phyloP scores from a whole-genome alignment of 2,113 vertebrate genomes.

The Hyperopisus bebe region DNA sequence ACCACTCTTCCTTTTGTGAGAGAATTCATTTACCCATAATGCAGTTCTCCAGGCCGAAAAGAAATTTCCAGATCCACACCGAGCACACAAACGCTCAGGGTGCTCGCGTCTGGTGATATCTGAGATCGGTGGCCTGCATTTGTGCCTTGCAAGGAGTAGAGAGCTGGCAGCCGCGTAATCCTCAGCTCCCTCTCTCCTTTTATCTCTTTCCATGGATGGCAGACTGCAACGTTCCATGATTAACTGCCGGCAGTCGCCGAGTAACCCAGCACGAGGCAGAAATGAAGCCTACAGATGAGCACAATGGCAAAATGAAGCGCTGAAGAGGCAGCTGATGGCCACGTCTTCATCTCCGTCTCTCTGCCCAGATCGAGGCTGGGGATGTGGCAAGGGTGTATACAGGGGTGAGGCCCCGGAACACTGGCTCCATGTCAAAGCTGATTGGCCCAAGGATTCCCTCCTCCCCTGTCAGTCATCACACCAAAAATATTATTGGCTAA shows the following conservation, averaged over 20 bases:
- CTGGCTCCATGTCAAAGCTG: background rate
- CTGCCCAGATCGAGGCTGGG: background rate
- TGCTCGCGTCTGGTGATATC: background rate
- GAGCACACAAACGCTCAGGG: background rate
- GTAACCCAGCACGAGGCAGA: background rate
- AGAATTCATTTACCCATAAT: background rate
- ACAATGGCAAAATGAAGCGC: background rate
- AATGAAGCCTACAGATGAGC: background rate
- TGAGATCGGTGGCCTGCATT: background rate
- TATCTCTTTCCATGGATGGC: background rate
- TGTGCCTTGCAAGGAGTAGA: background rate
- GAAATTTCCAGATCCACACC: background rate
- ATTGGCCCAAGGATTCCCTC: background rate
- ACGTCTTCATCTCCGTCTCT: background rate
- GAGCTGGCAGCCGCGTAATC: background rate
- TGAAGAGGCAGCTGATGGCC: background rate
- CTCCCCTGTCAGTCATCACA: background rate
- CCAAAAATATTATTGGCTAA: background rate
- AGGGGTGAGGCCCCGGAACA: background rate
- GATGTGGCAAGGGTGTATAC: background rate
- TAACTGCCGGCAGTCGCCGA: background rate
- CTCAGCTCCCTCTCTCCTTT: background rate
- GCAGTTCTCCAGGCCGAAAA: background rate
- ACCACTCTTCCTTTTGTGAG: background rate
- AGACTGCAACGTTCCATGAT: background rate